These are phyloP conservation scores for Polydesmus complanatus DNA, from an alignment of 2,888 invertebrate species.

Conservation along the genomic window DNA sequence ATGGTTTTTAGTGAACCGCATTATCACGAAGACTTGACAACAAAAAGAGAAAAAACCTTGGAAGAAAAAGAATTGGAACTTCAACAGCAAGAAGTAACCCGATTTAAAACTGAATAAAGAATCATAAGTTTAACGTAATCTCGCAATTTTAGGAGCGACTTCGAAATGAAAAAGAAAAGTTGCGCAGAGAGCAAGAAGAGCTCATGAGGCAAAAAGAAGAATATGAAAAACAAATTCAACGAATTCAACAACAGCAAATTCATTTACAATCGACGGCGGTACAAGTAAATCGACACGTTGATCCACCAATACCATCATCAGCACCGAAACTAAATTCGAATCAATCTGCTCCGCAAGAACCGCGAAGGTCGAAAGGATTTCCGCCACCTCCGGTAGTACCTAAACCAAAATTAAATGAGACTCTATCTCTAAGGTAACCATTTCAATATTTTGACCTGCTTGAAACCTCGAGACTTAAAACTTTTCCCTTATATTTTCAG, in stretches of 20 bases:
- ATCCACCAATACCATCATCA: not conserved
- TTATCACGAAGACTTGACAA: not conserved
- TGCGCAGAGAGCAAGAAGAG: slow-evolving; percentile 21
- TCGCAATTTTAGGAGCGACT: slow-evolving; percentile 19
- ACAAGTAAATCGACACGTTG: not conserved
- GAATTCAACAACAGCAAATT: not conserved
- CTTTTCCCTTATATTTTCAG: not conserved
- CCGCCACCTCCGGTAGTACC: not conserved
- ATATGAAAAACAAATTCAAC: slow-evolving; percentile 13
- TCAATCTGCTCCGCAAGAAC: not conserved
- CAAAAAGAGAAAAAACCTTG: not conserved
- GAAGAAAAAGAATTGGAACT: not conserved
- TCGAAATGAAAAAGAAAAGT: slow-evolving; percentile 21
- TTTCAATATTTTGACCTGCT: not conserved
- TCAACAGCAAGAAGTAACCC: not conserved
- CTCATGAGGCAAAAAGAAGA: slow-evolving; percentile 15
- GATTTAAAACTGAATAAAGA: too few species aligned
- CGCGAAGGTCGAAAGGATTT: not conserved
- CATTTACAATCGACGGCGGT: not conserved
- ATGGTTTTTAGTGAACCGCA: not conserved
- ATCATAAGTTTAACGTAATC: too few species aligned
- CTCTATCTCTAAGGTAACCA: not conserved
- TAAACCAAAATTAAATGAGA: not conserved
- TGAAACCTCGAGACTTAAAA: not conserved
- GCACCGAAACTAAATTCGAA: too few species aligned